Evolutionary conservation across 2,888 invertebrate genomes (phyloP).

Genomic region (Nomada flava): DNA sequence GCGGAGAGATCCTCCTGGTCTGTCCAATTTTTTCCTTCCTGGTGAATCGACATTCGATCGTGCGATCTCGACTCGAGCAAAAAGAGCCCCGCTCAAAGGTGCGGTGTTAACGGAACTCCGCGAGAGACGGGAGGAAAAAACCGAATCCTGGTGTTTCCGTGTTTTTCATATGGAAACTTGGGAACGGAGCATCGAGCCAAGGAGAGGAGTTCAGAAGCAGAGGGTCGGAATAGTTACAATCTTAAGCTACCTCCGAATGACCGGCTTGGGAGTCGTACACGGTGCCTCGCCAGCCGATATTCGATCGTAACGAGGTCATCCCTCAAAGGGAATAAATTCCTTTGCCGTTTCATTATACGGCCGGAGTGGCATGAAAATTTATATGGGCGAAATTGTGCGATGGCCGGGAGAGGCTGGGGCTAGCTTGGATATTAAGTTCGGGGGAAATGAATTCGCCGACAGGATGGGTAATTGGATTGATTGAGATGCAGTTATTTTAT

Average conservation of each 20-base stretch:
- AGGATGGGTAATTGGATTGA: background rate
- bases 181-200: slow-evolving; percentile 36
- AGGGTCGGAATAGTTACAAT: slow-evolving; percentile 62
- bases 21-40: slow-evolving; percentile 7
- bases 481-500: background rate
- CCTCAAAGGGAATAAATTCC: slow-evolving; percentile 37
- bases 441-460: background rate
- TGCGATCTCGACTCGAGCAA: slow-evolving; percentile 16
- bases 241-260: slow-evolving; percentile 76
- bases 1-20: background rate
- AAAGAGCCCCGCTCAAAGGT: slow-evolving; percentile 25
- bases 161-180: slow-evolving; percentile 69
- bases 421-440: slow-evolving; percentile 22
- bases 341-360: slow-evolving; percentile 5
- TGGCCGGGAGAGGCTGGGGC: background rate
- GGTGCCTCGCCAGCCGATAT: slow-evolving; percentile 61
- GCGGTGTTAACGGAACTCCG: background rate
- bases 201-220: slow-evolving; percentile 9
- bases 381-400: slow-evolving; percentile 4
- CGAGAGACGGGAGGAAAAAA: slow-evolving; percentile 25
- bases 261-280: slow-evolving; percentile 72
- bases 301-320: slow-evolving; percentile 50
- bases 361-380: slow-evolving; percentile 10
- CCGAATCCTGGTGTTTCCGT: slow-evolving; percentile 50
- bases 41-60: slow-evolving; percentile 17